A percentile compares a stretch with the other conserved stretches of the same genome.
These are phyloP conservation scores for Drosophila tripunctata DNA, from an alignment of 2,888 invertebrate species.

Conservation along the genomic window DNA sequence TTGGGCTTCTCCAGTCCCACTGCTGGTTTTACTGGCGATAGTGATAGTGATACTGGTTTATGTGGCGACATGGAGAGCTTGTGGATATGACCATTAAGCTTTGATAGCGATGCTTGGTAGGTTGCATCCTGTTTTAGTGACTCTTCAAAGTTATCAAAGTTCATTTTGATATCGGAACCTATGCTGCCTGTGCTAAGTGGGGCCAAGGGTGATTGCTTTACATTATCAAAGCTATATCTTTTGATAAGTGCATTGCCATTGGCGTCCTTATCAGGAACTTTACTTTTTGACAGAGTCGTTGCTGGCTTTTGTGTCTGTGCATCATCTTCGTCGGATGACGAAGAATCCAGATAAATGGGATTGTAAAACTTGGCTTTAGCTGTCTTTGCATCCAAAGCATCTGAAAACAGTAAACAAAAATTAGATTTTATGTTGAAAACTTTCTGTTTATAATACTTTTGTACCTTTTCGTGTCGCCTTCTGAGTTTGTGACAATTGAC, in stretches of 20 bases:
- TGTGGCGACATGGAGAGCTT: constrained; percentile 56
- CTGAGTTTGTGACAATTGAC: constrained; percentile 30
- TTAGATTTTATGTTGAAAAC: not conserved
- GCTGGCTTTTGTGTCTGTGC: constrained; percentile 8
- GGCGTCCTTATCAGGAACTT: constrained; percentile 25
- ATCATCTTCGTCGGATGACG: constrained; percentile 74
- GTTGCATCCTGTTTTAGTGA: constrained; percentile 62
- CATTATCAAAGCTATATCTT: constrained; percentile 64
- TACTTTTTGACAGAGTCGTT: constrained; percentile 4
- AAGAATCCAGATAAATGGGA: constrained; percentile 81
- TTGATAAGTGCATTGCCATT: constrained; percentile 53
- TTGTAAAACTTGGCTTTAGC: constrained; percentile 59
- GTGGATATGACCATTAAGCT: constrained; percentile 75
- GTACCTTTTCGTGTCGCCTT: constrained; percentile 24
- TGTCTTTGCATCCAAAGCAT: constrained; percentile 22
- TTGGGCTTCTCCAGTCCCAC: not conserved
- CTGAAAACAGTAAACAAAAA: constrained; percentile 16
- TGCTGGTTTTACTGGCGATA: constrained; percentile 33
- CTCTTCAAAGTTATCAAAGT: constrained; percentile 75
- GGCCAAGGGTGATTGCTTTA: constrained; percentile 67
- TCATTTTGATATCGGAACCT: constrained; percentile 47
- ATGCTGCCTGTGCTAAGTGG: constrained; percentile 23
- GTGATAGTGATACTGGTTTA: constrained; percentile 44
- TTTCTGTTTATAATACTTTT: not conserved
- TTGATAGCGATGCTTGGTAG: constrained; percentile 74